A percentile compares a stretch with the other conserved stretches of the same genome.
Conservation (phyloP, 2,797 vertebrate species). For the Pempheris klunzingeri region DNA sequence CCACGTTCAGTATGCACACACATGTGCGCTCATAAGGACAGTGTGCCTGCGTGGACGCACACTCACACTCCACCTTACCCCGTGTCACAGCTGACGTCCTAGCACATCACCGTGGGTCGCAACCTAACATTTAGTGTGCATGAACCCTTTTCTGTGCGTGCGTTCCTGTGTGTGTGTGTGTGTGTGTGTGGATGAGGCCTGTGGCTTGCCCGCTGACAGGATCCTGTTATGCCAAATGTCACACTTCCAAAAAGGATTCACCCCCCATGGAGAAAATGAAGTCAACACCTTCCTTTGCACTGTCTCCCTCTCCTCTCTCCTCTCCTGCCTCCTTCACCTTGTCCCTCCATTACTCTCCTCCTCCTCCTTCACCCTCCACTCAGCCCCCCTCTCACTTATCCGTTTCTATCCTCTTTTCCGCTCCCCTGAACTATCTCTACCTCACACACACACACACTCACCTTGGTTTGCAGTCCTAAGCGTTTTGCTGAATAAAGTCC, state of each 20-base stretch:
- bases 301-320: slow-evolving; percentile 30
- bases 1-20: slow-evolving; percentile 3
- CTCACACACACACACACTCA: slow-evolving; percentile 53
- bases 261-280: slow-evolving; percentile 76
- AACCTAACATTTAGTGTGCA: slow-evolving; percentile 65
- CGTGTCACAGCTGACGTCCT: neutral
- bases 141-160: slow-evolving; percentile 26
- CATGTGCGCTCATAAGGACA: neutral
- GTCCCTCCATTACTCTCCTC: slow-evolving; percentile 63
- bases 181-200: slow-evolving; percentile 48
- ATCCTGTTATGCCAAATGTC: slow-evolving; percentile 84
- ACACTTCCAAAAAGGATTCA: slow-evolving; percentile 80
- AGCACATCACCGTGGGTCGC: slow-evolving; percentile 37
- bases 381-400: slow-evolving; percentile 62
- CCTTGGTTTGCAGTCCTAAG: slow-evolving; percentile 76
- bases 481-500: slow-evolving; percentile 76
- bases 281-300: slow-evolving; percentile 68
- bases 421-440: slow-evolving; percentile 74
- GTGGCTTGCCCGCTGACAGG: slow-evolving; percentile 69
- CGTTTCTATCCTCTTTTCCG: slow-evolving; percentile 77
- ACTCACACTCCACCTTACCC: neutral
- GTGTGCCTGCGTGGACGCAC: neutral
- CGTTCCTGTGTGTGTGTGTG: slow-evolving; percentile 8
- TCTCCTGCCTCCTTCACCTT: slow-evolving; percentile 55
- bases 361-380: slow-evolving; percentile 38